Evolutionary conservation across 1,140 invertebrate genomes (phyloP).

Genomic region (Drosophila busckii): DNA sequence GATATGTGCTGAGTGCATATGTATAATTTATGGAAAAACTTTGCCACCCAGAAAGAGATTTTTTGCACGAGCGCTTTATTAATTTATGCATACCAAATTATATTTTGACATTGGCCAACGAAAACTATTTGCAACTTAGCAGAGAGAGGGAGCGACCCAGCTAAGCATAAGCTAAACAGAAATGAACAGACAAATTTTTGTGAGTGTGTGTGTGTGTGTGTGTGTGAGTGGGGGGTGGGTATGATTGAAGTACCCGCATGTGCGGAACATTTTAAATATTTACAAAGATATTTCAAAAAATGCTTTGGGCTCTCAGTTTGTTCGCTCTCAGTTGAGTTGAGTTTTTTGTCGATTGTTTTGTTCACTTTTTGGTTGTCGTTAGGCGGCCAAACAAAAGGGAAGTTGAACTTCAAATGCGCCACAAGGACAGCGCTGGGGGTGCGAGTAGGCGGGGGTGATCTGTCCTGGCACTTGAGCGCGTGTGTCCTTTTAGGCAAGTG

Average conservation of each 20-base stretch:
- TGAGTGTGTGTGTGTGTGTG: too few species aligned
- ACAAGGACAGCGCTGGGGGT: conserved; percentile 35
- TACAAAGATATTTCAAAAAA: conserved; percentile 78
- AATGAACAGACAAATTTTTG: conserved; percentile 24
- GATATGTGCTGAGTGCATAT: not conserved
- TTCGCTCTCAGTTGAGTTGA: conserved; percentile 19
- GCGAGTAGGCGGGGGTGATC: not conserved
- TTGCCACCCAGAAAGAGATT: conserved; percentile 44
- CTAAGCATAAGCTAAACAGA: conserved; percentile 22
- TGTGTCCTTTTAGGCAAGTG: conserved; percentile 78
- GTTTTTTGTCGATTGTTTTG: conserved; percentile 54
- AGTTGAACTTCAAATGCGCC: conserved; percentile 67
- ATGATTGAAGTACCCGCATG: conserved; percentile 73
- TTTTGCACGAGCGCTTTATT: conserved; percentile 59
- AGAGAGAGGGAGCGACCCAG: conserved; percentile 1
- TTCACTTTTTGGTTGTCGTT: conserved; percentile 58
- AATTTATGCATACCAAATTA: conserved; percentile 75
- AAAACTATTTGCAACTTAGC: conserved; percentile 71
- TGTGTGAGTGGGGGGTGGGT: too few species aligned
- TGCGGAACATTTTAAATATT: conserved; percentile 75
- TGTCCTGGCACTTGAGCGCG: conserved; percentile 54
- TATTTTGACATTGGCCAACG: conserved; percentile 67
- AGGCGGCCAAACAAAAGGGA: conserved; percentile 27
- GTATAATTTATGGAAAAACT: conserved; percentile 66
- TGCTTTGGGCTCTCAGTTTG: conserved; percentile 48